phyloP scores from a whole-genome alignment of 2,113 vertebrate genomes.

The Grammomys surdaster region DNA sequence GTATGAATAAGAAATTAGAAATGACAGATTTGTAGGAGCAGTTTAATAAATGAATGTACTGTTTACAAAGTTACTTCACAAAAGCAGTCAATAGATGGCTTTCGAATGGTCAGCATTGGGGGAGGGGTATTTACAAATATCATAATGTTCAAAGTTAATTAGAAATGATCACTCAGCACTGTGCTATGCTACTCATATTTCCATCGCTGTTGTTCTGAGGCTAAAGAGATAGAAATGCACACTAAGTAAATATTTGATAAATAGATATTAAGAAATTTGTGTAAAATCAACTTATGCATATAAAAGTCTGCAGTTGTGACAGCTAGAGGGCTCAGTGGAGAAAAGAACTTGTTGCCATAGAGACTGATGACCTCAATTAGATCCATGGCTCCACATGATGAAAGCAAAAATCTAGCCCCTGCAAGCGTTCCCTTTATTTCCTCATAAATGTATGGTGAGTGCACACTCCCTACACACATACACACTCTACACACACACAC shows the following conservation, averaged over 20 bases:
- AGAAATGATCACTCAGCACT: neutral
- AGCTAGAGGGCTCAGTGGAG: neutral
- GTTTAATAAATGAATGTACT: neutral
- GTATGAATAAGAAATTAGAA: constrained; percentile 1
- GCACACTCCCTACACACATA: neutral
- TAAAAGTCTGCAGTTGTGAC: neutral
- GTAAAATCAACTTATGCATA: constrained; percentile 22
- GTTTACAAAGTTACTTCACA: neutral
- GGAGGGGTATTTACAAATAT: neutral
- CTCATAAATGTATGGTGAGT: neutral
- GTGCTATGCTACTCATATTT: neutral
- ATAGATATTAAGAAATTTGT: constrained; percentile 5
- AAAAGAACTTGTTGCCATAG: neutral
- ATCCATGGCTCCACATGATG: too few relatives aligned
- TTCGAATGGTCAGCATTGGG: neutral
- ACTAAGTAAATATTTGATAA: neutral
- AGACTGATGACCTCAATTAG: neutral
- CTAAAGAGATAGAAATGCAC: neutral
- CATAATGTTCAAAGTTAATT: constrained; percentile 15
- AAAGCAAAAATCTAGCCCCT: neutral
- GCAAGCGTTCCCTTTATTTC: too few relatives aligned
- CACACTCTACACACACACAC: neutral
- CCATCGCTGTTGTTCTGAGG: neutral
- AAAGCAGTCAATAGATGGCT: neutral
- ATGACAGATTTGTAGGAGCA: neutral